These are phyloP conservation scores for Epinephelus fuscoguttatus DNA, from an alignment of 2,113 vertebrate genomes.

Conservation along the genomic window DNA sequence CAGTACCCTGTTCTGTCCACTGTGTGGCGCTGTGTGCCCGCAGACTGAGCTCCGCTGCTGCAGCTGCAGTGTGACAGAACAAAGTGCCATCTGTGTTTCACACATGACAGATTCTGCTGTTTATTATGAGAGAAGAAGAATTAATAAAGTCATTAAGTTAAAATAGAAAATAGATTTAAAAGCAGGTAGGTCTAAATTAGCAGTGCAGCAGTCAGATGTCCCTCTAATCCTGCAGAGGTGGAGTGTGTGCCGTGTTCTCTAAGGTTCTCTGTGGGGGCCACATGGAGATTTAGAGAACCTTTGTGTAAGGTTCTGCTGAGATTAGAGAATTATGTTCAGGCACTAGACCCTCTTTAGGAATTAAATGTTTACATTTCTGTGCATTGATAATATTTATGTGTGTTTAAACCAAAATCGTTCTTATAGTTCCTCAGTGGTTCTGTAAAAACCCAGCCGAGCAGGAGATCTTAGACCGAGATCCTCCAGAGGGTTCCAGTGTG, in stretches of 20 bases:
- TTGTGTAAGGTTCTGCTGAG: neutral
- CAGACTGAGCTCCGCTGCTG: neutral
- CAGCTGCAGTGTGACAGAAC: slow-evolving; percentile 25
- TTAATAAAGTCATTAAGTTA: slow-evolving; percentile 24
- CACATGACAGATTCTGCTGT: slow-evolving; percentile 3
- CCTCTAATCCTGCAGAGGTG: neutral
- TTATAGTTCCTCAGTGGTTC: neutral
- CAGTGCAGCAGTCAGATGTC: neutral
- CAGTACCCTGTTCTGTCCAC: neutral
- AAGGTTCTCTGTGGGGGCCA: neutral
- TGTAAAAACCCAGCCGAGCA: too few relatives aligned
- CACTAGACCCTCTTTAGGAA: neutral
- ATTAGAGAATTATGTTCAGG: neutral
- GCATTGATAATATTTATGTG: too few relatives aligned
- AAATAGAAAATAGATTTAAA: neutral
- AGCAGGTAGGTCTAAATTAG: neutral
- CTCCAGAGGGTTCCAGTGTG: neutral
- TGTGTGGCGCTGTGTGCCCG: slow-evolving; percentile 20
- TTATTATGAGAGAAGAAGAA: slow-evolving; percentile 5
- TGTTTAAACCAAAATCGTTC: neutral
- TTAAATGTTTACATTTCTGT: neutral
- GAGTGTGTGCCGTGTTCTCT: neutral
- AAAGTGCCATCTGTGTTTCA: slow-evolving; percentile 39
- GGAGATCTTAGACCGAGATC: too few relatives aligned
- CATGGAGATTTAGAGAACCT: neutral